phyloP scores from a whole-genome alignment of 2,113 vertebrate species.

The Recurvirostra avosetta region DNA sequence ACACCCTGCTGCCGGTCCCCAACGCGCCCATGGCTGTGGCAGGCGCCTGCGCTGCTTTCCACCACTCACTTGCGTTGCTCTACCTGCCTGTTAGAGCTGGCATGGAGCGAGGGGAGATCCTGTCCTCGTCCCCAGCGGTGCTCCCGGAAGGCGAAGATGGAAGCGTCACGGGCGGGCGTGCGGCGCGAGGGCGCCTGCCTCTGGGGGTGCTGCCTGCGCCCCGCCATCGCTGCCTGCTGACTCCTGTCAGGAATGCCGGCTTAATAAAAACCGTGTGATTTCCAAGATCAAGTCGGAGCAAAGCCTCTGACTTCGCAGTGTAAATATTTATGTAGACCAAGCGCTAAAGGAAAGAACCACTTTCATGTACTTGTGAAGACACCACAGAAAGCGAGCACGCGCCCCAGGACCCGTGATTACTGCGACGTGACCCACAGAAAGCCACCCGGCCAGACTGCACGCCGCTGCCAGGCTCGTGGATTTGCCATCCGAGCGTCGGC shows the following conservation, averaged over 20 bases:
- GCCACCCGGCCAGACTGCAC: accelerated
- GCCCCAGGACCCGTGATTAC: neutral
- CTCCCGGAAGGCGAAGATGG: neutral
- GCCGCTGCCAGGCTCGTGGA: neutral
- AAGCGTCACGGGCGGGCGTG: too few species aligned
- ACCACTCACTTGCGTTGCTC: accelerated
- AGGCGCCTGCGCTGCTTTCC: neutral
- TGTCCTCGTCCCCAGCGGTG: neutral
- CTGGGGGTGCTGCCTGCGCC: neutral
- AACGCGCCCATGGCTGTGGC: accelerated
- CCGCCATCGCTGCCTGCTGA: neutral
- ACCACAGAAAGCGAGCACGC: neutral
- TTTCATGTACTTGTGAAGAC: neutral
- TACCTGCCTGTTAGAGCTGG: neutral
- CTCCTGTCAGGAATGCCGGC: neutral
- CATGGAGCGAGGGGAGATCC: neutral
- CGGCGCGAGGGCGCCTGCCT: neutral
- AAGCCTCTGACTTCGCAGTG: neutral
- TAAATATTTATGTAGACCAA: neutral
- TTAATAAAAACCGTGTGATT: neutral
- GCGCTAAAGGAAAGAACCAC: neutral
- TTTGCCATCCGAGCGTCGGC: neutral
- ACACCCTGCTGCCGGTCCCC: neutral
- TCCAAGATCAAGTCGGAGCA: neutral
- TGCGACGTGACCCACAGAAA: accelerated